Base-by-base conservation (phyloP, 2,113 vertebrate species). In the Notarius quadriscutis region DNA sequence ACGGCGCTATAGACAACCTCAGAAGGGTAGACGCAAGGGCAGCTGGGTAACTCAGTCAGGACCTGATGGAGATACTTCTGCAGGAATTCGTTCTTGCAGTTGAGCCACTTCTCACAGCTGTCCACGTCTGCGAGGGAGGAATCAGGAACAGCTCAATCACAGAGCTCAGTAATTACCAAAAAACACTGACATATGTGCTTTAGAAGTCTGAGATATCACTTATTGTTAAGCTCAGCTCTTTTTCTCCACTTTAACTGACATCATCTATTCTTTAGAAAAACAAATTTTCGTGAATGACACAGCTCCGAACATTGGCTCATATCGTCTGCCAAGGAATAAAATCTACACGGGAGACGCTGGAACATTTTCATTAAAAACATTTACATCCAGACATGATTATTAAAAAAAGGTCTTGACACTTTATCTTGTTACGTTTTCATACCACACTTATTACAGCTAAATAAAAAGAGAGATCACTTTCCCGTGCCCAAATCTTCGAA, bases 21-120 rank as follows among this genome's bases (percentile, higher is more conserved):
- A n/a, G 94, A 94, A 0, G 96, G 97, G 92, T 97, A 98, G 5
- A 89, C 89, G 53, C 97, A 98, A 0, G 96, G 97, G 89, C 97
- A 98, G 92, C 96, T 96, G 91, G 97, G 97, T 78, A 98, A 93
- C 77, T 97, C 96, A 0, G 92, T 95, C 83, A 97, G 93, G 11
- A 97, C 95, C 86, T 96, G 95, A 91, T 95, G 95, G 81, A 98
- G 90, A 89, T 98, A 98, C 90, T 95, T 95, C 89, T 94, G 94
- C 18, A 98, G 95, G 93, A 97, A 97, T 89, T 97, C 95, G 0
- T 96, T 97, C 91, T 96, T 97, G 93, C 97, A 97, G 91, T 93
- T 97, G 79, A 98, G 92, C 96, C 97, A 98, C 91, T 97, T 96
- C 86, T 98, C 97, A 87, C 97, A 98, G 94, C 96, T 96, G 95